Evolutionary conservation across 2,113 vertebrate genomes (phyloP), one percentile per base, ranked within the genome.

Genomic region (Oreochromis aureus): DNA sequence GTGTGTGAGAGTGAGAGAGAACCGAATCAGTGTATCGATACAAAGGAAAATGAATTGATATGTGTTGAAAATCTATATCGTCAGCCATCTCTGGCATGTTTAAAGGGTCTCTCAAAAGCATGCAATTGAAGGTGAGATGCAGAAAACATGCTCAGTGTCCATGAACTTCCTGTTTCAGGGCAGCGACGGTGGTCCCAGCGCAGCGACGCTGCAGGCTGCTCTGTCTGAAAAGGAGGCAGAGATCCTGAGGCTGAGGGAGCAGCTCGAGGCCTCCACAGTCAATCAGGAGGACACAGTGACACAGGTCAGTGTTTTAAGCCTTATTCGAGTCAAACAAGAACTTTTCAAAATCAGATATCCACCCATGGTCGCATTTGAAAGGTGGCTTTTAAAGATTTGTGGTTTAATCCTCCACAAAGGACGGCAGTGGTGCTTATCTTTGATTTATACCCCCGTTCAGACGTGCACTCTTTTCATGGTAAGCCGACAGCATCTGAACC

Each of bases 171-270:
- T 87, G 44, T 91, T 85, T 0, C 88, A 95, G 94, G 12, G 41
- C 5, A 69, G 18, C 0, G 71, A n/a, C 2, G 78, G 5, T 7
- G 22, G 11, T 34, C 18, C 39, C 22, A 7, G 24, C 1, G 7
- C 80, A 9, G 83, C 86, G 2, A 86, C 88, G 39, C 90, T 94
- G 41, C 91, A 87, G 79, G 87, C 85, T 2, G 80, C 91, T 80
- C 76, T 95, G 59, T 80, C 58, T 19, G 89, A 93, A 30, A 92
- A 46, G 39, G 95, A 96, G 4, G 56, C 80, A 0, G 92, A 95
- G 69, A 91, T 95, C 55, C 83, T 51, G 7, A 71, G 11, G 18
- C 90, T 95, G 83, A 87, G 85, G 19, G 90, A 93, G 3, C 78
- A 90, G 44, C 91, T 94, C 2, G 1, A 86, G 41, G 66, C 58